These are phyloP conservation scores for Neoscelio sp. DNA, from an alignment of 2,888 invertebrate species.

Conservation along the genomic window DNA sequence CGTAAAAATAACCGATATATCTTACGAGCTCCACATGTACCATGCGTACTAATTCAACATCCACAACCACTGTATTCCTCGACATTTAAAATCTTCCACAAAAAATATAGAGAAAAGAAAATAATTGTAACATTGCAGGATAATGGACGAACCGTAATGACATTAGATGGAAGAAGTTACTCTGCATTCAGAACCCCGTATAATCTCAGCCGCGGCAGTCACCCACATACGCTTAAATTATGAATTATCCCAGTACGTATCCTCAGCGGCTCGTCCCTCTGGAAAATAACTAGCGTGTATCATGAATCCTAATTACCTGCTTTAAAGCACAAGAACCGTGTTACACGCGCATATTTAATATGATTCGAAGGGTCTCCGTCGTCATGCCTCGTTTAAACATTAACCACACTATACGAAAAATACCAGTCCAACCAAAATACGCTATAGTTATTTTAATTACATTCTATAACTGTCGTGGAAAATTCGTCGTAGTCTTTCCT, in stretches of 20 bases:
- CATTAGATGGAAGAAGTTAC: constrained; percentile 53
- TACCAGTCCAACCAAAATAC: background rate
- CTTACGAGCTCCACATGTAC: no score
- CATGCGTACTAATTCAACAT: no score
- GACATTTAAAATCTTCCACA: background rate
- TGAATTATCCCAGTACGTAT: constrained; percentile 65
- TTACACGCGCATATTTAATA: constrained; percentile 55
- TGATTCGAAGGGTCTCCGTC: constrained; percentile 61
- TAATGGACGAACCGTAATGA: constrained; percentile 39
- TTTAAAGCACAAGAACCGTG: constrained; percentile 67
- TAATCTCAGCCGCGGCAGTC: constrained; percentile 41
- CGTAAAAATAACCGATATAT: no score
- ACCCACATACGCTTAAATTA: constrained; percentile 63
- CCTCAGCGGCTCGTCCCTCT: constrained; percentile 72
- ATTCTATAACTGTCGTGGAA: no score
- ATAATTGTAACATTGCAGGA: constrained; percentile 18
- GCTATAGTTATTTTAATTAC: no score
- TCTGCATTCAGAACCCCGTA: constrained; percentile 48
- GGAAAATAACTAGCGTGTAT: constrained; percentile 76
- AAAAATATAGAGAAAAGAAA: constrained; percentile 8
- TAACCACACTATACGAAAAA: constrained; percentile 36
- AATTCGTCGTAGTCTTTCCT: no score
- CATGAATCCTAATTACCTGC: constrained; percentile 78
- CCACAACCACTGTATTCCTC: no score
- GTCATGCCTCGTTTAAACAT: constrained; percentile 52